Base-by-base conservation (phyloP, 2,888 invertebrate species). In the Drosophila neutralis region DNA sequence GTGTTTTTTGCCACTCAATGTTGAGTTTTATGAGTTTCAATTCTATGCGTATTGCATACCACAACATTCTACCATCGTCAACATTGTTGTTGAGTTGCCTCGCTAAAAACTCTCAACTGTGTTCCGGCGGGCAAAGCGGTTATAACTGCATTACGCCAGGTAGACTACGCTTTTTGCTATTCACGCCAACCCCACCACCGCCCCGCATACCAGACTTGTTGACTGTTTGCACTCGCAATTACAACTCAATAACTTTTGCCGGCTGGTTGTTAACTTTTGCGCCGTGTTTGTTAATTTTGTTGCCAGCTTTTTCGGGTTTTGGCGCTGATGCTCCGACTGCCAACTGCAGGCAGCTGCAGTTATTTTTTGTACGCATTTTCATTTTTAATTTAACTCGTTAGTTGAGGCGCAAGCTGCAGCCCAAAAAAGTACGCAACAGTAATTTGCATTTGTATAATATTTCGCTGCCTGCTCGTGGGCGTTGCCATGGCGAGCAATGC, bases 171-270 rank as follows among this genome's bases (percentile, higher is more conserved):
- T 78, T 82, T 80, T 77, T 73, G 56, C 54, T 15, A 54, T 24
- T 27, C 35, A n/a, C 11, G 42, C 42, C 40, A 40, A 40, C 8
- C 38, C 8, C 18, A 18, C 38, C 2, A 21, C 42, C 11, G 21
- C 24, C 2, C 45, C 24, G 2, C 45, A 4, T 56, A 38, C 36
- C 49, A 11, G 36, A 51, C 42, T 45, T 68, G 65, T 65, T 35
- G 65, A 72, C 68, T 82, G 76, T 82, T 87, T 87, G 78, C 78
- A 64, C 71, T 86, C 68, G 85, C 87, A 89, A 89, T 87, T 89
- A 84, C 85, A 89, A 87, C 87, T 87, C 87, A 89, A 87, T 87
- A 87, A 89, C 84, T 89, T 89, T 81, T 64, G 66, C 83, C 69
- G 68, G 73, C 65, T 65, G 76, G 62, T 73, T 75, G 81, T 75